Percentiles rank a stretch among this genome's conserved stretches.
phyloP scores from a whole-genome alignment of 30 jellyfish, hydroid and myxozoan genomes.

The Turritopsis dohrnii region DNA sequence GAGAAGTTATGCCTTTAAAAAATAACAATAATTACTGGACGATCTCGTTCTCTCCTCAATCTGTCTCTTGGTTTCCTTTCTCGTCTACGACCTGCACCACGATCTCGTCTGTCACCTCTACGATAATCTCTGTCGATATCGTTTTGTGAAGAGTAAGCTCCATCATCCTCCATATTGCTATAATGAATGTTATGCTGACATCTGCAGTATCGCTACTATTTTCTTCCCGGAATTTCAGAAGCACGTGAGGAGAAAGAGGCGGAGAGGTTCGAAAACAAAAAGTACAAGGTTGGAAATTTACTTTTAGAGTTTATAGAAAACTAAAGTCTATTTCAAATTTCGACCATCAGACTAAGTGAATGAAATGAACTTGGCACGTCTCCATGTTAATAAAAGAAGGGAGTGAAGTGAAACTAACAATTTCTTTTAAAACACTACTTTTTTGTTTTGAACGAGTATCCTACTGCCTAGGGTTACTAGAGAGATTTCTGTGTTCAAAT shows the following conservation, averaged over 20 bases:
- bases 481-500: too few species aligned
- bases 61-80: slow-evolving; percentile 41
- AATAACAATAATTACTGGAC: not conserved
- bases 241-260: not conserved
- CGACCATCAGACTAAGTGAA: too few species aligned
- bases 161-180: slow-evolving; percentile 16
- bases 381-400: too few species aligned
- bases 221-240: not conserved
- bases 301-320: too few species aligned
- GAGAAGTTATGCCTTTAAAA: not conserved
- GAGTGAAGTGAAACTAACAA: too few species aligned
- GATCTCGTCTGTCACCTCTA: slow-evolving; percentile 37
- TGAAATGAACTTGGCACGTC: too few species aligned
- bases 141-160: not conserved
- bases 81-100: slow-evolving; percentile 38
- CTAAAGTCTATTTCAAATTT: too few species aligned
- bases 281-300: not conserved
- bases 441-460: too few species aligned
- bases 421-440: too few species aligned
- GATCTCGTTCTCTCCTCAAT: slow-evolving; percentile 40
- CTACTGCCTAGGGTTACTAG: too few species aligned
- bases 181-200: not conserved
- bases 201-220: not conserved
- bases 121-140: slow-evolving; percentile 28
- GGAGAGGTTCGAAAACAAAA: not conserved